Percentiles rank a stretch among this genome's conserved stretches.
Evolutionary conservation across 2,888 invertebrate genomes (phyloP).

Genomic region (Eulithis prunata): DNA sequence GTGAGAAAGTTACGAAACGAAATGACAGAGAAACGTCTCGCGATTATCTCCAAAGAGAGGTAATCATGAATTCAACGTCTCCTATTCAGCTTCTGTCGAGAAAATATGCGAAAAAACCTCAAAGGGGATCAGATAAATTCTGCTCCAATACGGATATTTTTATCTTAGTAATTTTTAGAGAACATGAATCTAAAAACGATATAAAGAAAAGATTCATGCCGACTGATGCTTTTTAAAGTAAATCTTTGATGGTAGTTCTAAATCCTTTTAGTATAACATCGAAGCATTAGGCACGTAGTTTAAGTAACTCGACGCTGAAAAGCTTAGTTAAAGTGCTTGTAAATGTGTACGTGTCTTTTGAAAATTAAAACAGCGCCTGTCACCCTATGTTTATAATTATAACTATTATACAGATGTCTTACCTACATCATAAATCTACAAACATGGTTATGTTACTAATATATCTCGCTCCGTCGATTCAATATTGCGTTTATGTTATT

Average conservation of each 20-base stretch:
- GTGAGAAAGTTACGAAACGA: conserved; percentile 28
- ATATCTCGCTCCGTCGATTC: too few species aligned
- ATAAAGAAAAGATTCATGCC: conserved; percentile 19
- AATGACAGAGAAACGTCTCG: conserved; percentile 31
- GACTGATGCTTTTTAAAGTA: conserved; percentile 24
- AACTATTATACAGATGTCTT: too few species aligned
- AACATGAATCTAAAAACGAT: conserved; percentile 22
- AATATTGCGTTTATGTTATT: too few species aligned
- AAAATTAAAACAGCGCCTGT: too few species aligned
- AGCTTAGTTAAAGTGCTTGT: conserved; percentile 19
- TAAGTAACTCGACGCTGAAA: conserved; percentile 29
- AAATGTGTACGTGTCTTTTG: neutral
- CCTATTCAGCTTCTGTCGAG: conserved; percentile 13
- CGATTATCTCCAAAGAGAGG: conserved; percentile 28
- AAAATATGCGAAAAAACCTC: conserved; percentile 27
- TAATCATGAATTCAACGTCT: conserved; percentile 25
- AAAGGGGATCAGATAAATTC: conserved; percentile 25
- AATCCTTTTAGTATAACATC: conserved; percentile 30
- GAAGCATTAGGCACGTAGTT: conserved; percentile 26
- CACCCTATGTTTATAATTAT: too few species aligned
- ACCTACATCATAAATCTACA: too few species aligned
- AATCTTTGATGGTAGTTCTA: conserved; percentile 33
- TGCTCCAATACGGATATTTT: conserved; percentile 20
- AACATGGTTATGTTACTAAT: too few species aligned
- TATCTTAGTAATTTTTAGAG: conserved; percentile 18